Evolutionary conservation across 2,888 invertebrate genomes (phyloP).

Genomic region (Ctena decussata): DNA sequence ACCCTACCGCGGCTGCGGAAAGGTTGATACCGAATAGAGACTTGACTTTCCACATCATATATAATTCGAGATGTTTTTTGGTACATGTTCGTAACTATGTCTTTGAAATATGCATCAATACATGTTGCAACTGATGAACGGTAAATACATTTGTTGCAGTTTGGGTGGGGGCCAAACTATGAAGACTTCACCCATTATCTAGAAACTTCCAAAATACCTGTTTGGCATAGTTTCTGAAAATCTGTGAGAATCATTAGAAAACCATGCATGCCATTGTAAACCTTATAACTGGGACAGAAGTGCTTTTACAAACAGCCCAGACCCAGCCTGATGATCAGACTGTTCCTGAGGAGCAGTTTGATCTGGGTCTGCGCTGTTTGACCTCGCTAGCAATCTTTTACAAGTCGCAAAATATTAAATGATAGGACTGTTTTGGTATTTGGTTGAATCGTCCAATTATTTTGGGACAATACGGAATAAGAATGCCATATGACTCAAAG

Average conservation of each 20-base stretch:
- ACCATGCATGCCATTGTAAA: background rate
- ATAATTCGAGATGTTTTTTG: too few species aligned
- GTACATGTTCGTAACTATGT: too few species aligned
- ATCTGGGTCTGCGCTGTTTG: background rate
- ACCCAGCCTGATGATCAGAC: background rate
- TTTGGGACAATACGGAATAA: background rate
- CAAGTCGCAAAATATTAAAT: too few species aligned
- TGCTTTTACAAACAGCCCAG: background rate
- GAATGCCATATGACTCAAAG: background rate
- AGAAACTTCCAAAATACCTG: constrained; percentile 1
- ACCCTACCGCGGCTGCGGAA: too few species aligned
- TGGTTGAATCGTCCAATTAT: too few species aligned
- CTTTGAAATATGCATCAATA: too few species aligned
- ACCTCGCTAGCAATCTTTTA: background rate
- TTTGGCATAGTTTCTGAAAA: background rate
- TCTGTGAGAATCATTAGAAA: background rate
- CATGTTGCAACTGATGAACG: background rate
- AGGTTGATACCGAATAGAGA: too few species aligned
- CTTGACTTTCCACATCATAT: too few species aligned
- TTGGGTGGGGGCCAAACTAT: background rate
- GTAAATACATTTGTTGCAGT: background rate
- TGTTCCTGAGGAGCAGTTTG: background rate
- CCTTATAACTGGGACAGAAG: too few species aligned
- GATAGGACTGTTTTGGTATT: too few species aligned
- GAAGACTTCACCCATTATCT: background rate